Evolutionary conservation across 1,140 invertebrate genomes (phyloP).

Genomic region (Leptopilina clavipes): DNA sequence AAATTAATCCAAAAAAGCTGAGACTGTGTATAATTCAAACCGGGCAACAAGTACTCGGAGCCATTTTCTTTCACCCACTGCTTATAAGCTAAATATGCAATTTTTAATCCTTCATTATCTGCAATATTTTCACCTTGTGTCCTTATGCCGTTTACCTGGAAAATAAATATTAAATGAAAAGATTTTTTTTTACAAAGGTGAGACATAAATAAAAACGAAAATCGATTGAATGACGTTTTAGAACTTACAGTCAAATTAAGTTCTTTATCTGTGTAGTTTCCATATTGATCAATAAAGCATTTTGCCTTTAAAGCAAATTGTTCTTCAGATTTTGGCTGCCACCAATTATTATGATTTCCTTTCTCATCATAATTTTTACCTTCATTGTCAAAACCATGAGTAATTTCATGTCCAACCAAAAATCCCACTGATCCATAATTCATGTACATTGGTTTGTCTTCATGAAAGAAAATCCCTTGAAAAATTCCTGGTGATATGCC

Average conservation of each 20-base stretch:
- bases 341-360: not conserved
- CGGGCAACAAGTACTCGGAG: not conserved
- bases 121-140: not conserved
- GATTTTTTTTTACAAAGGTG: no score
- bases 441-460: not conserved
- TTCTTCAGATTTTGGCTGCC: not conserved
- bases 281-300: not conserved
- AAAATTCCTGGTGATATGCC: not conserved
- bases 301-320: not conserved
- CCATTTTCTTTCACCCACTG: not conserved
- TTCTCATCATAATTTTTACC: not conserved
- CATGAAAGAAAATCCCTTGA: not conserved
- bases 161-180: not conserved
- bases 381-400: not conserved
- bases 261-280: not conserved
- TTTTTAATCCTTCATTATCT: not conserved
- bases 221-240: not conserved
- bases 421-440: not conserved
- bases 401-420: not conserved
- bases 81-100: not conserved
- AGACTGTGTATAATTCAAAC: not conserved
- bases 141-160: not conserved
- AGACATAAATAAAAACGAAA: no score
- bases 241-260: not conserved
- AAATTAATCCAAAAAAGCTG: not conserved